Percentiles rank a stretch among this genome's conserved stretches.
Conservation (phyloP, 53 echinoderm and acorn worm species). For the Luidia sarsii region DNA sequence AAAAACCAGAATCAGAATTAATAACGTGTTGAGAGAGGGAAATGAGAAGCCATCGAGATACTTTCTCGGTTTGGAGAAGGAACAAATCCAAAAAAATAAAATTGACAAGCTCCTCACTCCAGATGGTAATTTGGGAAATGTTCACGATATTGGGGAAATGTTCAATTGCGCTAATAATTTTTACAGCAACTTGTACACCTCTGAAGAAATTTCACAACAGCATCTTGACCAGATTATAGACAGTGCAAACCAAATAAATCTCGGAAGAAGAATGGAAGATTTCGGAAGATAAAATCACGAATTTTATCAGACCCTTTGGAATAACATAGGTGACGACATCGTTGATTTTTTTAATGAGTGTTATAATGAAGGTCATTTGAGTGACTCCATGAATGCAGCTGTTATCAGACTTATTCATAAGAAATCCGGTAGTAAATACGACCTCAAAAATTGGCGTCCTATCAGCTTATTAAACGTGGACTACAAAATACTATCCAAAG, state of each 20-base stretch:
- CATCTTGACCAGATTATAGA: neutral
- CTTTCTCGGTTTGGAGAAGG: neutral
- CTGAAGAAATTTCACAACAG: neutral
- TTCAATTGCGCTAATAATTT: neutral
- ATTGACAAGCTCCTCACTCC: too few species aligned
- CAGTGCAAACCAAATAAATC: neutral
- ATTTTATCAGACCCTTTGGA: constrained; percentile 11
- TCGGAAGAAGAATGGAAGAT: neutral
- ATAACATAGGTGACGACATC: neutral
- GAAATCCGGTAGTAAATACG: too few species aligned
- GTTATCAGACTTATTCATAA: constrained; percentile 11
- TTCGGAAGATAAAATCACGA: neutral
- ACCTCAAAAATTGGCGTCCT: too few species aligned
- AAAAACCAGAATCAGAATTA: neutral
- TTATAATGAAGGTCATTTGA: neutral
- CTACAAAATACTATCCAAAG: constrained; percentile 16
- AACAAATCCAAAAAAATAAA: neutral
- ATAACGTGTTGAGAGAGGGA: neutral
- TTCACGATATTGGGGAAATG: neutral
- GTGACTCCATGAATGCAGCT: neutral
- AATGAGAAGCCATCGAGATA: neutral
- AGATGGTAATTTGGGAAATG: neutral
- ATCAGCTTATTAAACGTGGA: too few species aligned
- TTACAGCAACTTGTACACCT: neutral
- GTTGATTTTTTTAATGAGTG: neutral